These are phyloP conservation scores for Squalus acanthias DNA, from an alignment of 2,797 vertebrate genomes.

Conservation along the genomic window DNA sequence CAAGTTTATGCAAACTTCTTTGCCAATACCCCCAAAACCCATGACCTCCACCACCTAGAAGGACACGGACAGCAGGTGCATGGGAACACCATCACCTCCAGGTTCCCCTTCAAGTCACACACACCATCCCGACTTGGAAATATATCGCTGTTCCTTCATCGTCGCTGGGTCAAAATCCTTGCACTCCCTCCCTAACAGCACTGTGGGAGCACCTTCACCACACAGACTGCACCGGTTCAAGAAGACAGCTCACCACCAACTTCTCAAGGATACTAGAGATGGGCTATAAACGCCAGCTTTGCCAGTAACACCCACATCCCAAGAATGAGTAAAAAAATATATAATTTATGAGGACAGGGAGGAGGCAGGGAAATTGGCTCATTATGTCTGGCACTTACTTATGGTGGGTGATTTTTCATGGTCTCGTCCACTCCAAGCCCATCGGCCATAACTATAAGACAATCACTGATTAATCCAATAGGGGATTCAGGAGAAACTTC, in stretches of 20 bases:
- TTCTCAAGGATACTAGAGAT: background rate
- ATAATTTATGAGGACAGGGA: background rate
- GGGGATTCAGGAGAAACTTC: background rate
- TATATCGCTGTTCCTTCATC: background rate
- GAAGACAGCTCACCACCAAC: too few relatives aligned
- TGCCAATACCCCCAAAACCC: background rate
- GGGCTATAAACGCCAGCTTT: background rate
- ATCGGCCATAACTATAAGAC: background rate
- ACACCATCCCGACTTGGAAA: background rate
- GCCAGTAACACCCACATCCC: background rate
- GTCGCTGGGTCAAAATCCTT: too few relatives aligned
- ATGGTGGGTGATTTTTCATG: background rate
- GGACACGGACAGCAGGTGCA: background rate
- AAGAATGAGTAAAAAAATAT: background rate
- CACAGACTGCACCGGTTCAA: background rate
- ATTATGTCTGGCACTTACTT: too few relatives aligned
- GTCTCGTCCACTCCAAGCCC: background rate
- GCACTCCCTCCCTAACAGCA: background rate
- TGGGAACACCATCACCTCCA: background rate
- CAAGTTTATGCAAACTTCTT: background rate
- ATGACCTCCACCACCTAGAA: background rate
- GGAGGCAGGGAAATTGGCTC: too few relatives aligned
- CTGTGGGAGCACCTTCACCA: background rate
- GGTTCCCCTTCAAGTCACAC: background rate
- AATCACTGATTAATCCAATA: background rate